Evolutionary conservation across 2,797 vertebrate genomes (phyloP), one percentile per base, ranked within the genome.

Genomic region (Smutsia gigantea): DNA sequence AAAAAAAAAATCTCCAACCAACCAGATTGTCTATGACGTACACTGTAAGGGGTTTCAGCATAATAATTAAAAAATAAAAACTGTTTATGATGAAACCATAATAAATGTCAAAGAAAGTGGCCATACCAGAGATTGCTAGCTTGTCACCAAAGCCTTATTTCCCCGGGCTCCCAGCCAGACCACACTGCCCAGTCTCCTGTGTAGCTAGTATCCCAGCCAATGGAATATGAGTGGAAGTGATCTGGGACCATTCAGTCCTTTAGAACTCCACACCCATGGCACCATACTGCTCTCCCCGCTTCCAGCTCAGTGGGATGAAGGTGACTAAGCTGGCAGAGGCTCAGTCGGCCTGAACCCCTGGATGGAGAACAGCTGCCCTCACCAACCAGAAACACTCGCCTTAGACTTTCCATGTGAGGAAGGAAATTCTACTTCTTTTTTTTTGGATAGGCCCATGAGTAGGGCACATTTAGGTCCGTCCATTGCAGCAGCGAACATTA

Each of bases 11-110:
- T 81, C 25, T 34, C 69, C 71, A 92, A 71, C 81, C 85, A 77
- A 96, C 95, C 84, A 90, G 92, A 94, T 61, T 85, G 79, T 87
- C 74, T 95, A 95, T 46, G 69, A 94, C 81, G 90, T 90, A 46
- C 74, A 95, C 55, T 90, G 61, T 61, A 42, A 42, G 87, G 90
- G 92, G 92, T 95, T 97, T 96, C 95, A 93, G 90, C 93, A 82
- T 42, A 63, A 78, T 86, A 81, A 66, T 92, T 77, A 92, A 31
- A 96, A 87, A 95, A 84, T 93, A 95, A 92, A 97, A 87, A 69
- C 75, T 93, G 64, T 49, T 83, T 64, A 66, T 55, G 84, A 89
- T 83, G 66, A 92, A 94, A 31, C 77, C 31, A 8, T 23, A 93
- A 86, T 37, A 88, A 46, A 68, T 53, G 89, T 79, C 37, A 66